phyloP scores from a whole-genome alignment of 2,113 vertebrate genomes.

The Otus sunia region DNA sequence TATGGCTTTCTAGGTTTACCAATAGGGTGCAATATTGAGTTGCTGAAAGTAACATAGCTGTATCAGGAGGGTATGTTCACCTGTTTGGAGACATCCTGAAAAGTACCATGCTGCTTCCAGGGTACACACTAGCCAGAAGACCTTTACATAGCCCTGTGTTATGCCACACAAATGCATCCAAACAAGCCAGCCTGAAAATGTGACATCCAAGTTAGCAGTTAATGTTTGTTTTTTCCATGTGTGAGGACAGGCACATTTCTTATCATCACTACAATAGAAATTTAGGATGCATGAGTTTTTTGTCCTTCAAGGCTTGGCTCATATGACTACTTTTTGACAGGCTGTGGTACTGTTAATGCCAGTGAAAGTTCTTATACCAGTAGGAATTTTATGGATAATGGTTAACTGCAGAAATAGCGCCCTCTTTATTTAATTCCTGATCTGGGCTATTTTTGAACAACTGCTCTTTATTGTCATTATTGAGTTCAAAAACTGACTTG shows the following conservation, averaged over 20 bases:
- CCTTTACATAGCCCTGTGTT: not conserved
- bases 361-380: not conserved
- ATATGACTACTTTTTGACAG: not conserved
- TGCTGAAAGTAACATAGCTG: not conserved
- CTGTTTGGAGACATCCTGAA: not conserved
- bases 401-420: not conserved
- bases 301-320: not conserved
- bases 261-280: not conserved
- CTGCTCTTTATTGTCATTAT: slow-evolving; percentile 1
- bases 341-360: not conserved
- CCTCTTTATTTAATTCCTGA: not conserved
- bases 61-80: not conserved
- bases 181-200: not conserved
- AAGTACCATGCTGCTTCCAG: not conserved
- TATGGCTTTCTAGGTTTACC: not conserved
- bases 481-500: not conserved
- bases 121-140: not conserved
- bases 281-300: not conserved
- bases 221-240: not conserved
- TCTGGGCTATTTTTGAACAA: not conserved
- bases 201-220: not conserved
- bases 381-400: not conserved
- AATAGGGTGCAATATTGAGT: not conserved
- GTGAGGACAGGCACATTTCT: not conserved
- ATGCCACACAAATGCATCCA: fast-evolving